Base-by-base conservation (phyloP, 2,888 invertebrate genomes). In the Antheraea assamensis region DNA sequence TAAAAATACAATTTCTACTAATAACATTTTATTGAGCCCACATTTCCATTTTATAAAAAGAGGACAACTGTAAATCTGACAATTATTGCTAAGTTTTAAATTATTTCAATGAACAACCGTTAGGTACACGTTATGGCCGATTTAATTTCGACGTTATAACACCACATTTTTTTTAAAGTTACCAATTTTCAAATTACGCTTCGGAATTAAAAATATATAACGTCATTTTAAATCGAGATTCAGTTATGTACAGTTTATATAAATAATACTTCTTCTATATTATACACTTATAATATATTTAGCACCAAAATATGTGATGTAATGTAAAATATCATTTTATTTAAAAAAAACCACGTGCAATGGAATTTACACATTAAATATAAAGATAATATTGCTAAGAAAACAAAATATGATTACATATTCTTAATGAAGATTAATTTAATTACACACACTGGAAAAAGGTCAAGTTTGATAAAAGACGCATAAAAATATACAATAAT, bases 1-100 rank as follows among this genome's bases (percentile, higher is more conserved):
- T 68, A 68, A 68, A 24, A 68, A 68, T 19, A 68, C 68, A 27
- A 35, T 35, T 15, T 35, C n/a, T 8, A 35, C n/a, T 35, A 10
- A 73, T 42, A 81, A 77, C 52, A 76, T n/a, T 81, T 80, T 80
- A 79, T 76, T 82, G 30, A 78, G 47, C 74, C 78, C 76, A 75
- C 76, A 76, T 74, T 78, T 74, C 76, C 75, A 61, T 64, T 61
- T 35, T n/a, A 35, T 74, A 76, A 76, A 78, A 76, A 52, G 2
- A 71, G 8, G 30, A 55, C n/a, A 71, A 71, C 13, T 31, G 42
- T 55, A 58, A 73, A 73, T 58, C 47, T 68, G 24, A 61, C 55
- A 70, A 70, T 70, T 70, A 73, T 73, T 73, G 35, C 70, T 35
- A 72, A 24, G 42, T 42, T n/a, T 35, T 47, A 35, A 58, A 35